A percentile compares a stretch with the other conserved stretches of the same genome.
Evolutionary conservation across 2,888 invertebrate genomes (phyloP).

Genomic region (Corythucha ciliata): DNA sequence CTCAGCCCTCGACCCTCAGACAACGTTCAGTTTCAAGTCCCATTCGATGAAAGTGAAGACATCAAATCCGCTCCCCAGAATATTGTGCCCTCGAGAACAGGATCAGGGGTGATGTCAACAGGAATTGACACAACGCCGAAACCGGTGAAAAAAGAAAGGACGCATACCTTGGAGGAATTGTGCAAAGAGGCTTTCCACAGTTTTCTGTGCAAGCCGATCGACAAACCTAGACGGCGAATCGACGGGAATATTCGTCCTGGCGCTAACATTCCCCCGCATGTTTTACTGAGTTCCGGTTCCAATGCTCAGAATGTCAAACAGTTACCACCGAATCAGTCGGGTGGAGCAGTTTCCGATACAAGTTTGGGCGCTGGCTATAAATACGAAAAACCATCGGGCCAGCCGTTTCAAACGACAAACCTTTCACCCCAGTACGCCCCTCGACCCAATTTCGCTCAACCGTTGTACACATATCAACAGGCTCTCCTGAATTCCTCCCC

Average conservation of each 20-base stretch:
- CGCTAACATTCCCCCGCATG: conserved; percentile 18
- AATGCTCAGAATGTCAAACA: conserved; percentile 14
- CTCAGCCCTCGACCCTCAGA: no score
- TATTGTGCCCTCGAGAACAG: no score
- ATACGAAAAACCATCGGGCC: conserved; percentile 14
- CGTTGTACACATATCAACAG: no score
- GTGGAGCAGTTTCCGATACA: conserved; percentile 15
- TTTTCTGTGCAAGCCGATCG: conserved; percentile 28
- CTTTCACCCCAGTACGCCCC: no score
- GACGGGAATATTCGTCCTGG: conserved; percentile 26
- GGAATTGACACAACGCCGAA: no score
- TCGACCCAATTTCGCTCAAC: no score
- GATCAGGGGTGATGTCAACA: no score
- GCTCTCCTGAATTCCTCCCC: no score
- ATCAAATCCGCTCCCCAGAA: no score
- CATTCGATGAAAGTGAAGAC: no score
- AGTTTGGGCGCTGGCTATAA: conserved; percentile 17
- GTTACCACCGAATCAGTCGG: conserved; percentile 8
- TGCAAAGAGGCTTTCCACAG: conserved; percentile 31
- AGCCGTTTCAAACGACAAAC: background rate
- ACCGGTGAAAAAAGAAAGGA: no score
- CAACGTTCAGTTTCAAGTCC: no score
- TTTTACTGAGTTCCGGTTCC: conserved; percentile 20
- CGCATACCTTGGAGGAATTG: conserved; percentile 24
- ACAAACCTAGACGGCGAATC: conserved; percentile 20